Evolutionary conservation across 2,888 invertebrate species (phyloP).

Genomic region (Cataglyphis livida): DNA sequence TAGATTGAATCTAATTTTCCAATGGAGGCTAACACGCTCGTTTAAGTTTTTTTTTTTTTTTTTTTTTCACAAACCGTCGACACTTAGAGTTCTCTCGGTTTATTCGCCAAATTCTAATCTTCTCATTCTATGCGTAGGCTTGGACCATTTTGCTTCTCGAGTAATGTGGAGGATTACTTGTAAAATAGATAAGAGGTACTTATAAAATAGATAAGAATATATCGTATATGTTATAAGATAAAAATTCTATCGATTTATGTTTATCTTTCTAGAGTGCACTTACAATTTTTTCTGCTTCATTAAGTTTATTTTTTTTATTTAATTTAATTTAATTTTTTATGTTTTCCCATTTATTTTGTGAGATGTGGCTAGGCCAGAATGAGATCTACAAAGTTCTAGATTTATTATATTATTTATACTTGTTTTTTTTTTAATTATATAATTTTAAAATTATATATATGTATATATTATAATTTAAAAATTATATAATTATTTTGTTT

Average conservation of each 20-base stretch:
- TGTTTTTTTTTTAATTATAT: neutral
- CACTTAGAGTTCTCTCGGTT: conserved; percentile 7
- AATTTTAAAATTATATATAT: too few relatives aligned
- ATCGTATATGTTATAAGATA: neutral
- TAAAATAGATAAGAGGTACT: neutral
- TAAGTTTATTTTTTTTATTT: neutral
- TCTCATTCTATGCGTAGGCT: neutral
- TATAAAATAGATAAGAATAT: neutral
- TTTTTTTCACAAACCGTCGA: conserved; percentile 5
- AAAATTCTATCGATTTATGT: neutral
- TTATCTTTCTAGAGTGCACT: neutral
- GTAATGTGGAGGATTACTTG: neutral
- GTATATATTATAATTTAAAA: too few relatives aligned
- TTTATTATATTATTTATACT: neutral
- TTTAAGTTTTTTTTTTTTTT: neutral
- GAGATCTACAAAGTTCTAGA: neutral
- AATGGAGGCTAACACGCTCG: conserved; percentile 61
- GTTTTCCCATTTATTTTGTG: neutral
- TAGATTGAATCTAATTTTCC: conserved; percentile 76
- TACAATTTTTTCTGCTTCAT: neutral
- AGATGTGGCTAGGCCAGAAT: neutral
- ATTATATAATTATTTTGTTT: neutral
- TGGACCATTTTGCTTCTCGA: neutral
- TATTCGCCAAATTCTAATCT: conserved; percentile 13
- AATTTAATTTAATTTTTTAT: neutral